Conservation (phyloP, 2,113 vertebrate species). For the Gnathonemus echidnorhynchus region DNA sequence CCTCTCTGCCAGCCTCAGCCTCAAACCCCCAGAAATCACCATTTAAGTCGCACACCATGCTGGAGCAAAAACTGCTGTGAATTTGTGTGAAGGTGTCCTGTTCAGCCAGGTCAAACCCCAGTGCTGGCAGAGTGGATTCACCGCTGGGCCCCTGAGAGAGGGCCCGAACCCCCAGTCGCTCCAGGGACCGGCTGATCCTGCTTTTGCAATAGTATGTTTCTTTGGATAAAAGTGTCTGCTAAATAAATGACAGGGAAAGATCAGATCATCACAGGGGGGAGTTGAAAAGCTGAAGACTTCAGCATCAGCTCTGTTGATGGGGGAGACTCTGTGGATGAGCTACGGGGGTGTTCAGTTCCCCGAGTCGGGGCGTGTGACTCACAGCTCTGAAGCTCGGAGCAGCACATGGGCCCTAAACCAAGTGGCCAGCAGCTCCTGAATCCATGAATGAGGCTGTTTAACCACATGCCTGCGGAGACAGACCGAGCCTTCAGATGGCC, state of each 20-base stretch:
- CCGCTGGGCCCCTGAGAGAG: not conserved
- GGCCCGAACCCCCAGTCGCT: not conserved
- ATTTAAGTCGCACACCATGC: not conserved
- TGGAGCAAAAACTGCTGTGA: not conserved
- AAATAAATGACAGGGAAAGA: not conserved
- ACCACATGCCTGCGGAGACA: not conserved
- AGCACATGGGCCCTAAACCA: not conserved
- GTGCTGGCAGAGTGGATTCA: not conserved
- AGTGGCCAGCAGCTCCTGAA: not conserved
- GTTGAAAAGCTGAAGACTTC: not conserved
- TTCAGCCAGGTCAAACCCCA: not conserved
- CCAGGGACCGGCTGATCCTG: not conserved
- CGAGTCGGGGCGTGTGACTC: not conserved
- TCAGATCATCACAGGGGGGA: not conserved
- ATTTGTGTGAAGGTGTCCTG: not conserved
- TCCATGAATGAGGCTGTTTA: not conserved
- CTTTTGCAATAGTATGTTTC: not conserved
- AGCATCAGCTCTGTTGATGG: not conserved
- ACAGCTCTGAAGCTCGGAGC: not conserved
- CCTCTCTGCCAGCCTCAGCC: not conserved
- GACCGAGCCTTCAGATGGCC: not conserved
- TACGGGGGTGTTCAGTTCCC: not conserved
- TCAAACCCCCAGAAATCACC: not conserved
- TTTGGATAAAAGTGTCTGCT: not conserved
- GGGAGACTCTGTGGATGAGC: not conserved